Conservation (phyloP, 2,113 vertebrate genomes). For the Elanoides forficatus region DNA sequence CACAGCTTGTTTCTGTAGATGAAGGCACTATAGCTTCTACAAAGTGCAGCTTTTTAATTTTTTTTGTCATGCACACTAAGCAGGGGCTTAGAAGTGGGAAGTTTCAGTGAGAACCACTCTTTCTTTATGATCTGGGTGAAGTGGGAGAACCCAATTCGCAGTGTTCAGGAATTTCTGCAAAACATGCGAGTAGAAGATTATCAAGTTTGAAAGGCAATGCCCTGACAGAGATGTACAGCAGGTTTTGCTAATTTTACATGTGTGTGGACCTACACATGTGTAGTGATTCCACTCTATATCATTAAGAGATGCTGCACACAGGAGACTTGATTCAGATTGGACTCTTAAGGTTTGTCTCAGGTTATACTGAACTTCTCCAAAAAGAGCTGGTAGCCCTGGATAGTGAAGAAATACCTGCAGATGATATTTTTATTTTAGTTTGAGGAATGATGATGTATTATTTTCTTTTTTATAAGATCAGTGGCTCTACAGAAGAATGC, state of each 20-base stretch:
- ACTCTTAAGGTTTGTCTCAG: not conserved
- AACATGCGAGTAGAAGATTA: not conserved
- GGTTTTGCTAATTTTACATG: not conserved
- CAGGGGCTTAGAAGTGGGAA: not conserved
- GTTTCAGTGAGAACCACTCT: not conserved
- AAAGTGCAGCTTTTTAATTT: not conserved
- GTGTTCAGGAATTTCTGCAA: not conserved
- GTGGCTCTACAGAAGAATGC: not conserved
- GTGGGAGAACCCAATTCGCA: not conserved
- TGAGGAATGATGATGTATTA: not conserved
- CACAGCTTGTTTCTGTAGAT: conserved; percentile 56
- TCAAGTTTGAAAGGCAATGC: not conserved
- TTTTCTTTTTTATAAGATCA: not conserved
- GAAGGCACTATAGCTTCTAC: conserved; percentile 31
- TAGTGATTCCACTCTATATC: not conserved
- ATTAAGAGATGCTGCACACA: not conserved
- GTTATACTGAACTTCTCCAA: not conserved
- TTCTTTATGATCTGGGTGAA: not conserved
- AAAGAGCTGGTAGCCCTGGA: not conserved
- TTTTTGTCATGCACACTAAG: not conserved
- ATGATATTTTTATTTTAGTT: not conserved
- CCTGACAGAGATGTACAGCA: not conserved
- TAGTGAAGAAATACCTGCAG: not conserved
- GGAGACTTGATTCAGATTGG: not conserved
- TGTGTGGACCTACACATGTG: not conserved